Evolutionary conservation across 2,797 vertebrate genomes (phyloP), one percentile per base, ranked within the genome.

Genomic region (Phoxinus dragarum): DNA sequence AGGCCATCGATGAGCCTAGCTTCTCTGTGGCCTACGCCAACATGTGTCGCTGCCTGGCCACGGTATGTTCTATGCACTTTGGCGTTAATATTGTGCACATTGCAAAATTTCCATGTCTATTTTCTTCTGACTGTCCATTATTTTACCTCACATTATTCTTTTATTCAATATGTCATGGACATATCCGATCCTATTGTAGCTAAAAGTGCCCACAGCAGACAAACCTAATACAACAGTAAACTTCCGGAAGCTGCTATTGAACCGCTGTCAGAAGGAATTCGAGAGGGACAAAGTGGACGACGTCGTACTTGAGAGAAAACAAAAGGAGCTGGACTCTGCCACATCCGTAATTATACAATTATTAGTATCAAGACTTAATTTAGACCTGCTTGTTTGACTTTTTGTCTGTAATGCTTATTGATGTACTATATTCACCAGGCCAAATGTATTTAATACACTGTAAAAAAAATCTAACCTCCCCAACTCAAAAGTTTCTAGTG

Each of bases 241-340:
- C 91, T 99, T 99, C 93, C 97, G 98, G 87, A 99, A 99, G 91
- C 90, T 99, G 92, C 95, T 99, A 79, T 94, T 99, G 86, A 99
- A 99, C 89, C 98, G 98, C 84, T 99, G 98, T 92, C 98, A 99
- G 95, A 99, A 99, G 90, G 98, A 99, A 88, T 99, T 99, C 90
- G 98, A 99, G 89, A 97, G 97, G 91, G 98, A 99, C 94, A 99
- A 99, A 91, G 97, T 97, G 83, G 98, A 99, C 0, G 98, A 99
- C 0, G 98, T 97, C 9, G 97, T 98, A 90, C 98, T 99, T 73
- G 98, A 99, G 92, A 98, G 96, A 93, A 99, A 98, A 92, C 98
- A 99, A 94, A 98, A 97, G 83, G 98, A 99, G 90, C 96, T 99
- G 0, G 98, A 99, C 91, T 95, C 96, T 89, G 96, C 98, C 87